phyloP scores from a whole-genome alignment of 2,797 vertebrate species.

The Galagoides demidoff region DNA sequence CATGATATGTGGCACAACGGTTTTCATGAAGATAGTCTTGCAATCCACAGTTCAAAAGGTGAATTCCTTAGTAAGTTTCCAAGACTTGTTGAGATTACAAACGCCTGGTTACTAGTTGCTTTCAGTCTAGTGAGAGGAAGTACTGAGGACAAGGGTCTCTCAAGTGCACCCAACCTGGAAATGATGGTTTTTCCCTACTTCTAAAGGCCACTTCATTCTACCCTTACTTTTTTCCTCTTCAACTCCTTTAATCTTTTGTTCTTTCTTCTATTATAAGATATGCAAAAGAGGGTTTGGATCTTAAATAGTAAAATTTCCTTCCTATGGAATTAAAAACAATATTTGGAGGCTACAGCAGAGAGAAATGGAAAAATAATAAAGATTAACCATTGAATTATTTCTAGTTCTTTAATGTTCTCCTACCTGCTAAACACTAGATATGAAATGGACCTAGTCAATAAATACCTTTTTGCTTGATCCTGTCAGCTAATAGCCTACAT shows the following conservation, averaged over 20 bases:
- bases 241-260: slow-evolving; percentile 19
- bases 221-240: not conserved
- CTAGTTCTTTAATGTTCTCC: not conserved
- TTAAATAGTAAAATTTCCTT: slow-evolving; percentile 12
- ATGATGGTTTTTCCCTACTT: slow-evolving; percentile 17
- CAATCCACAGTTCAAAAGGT: not conserved
- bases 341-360: not conserved
- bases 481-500: not conserved
- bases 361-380: slow-evolving; percentile 2
- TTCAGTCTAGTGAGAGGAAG: not conserved
- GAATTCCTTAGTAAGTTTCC: slow-evolving; percentile 1
- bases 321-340: not conserved
- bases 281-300: not conserved
- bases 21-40: not conserved
- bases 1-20: not conserved
- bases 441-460: not conserved
- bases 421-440: not conserved
- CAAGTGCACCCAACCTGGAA: not conserved
- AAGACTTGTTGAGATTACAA: slow-evolving; percentile 11
- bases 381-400: not conserved
- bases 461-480: not conserved
- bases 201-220: not conserved
- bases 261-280: not conserved
- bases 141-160: not conserved
- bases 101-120: not conserved